Conservation (phyloP, 1,140 invertebrate genomes). For the Drosophila lowei region DNA sequence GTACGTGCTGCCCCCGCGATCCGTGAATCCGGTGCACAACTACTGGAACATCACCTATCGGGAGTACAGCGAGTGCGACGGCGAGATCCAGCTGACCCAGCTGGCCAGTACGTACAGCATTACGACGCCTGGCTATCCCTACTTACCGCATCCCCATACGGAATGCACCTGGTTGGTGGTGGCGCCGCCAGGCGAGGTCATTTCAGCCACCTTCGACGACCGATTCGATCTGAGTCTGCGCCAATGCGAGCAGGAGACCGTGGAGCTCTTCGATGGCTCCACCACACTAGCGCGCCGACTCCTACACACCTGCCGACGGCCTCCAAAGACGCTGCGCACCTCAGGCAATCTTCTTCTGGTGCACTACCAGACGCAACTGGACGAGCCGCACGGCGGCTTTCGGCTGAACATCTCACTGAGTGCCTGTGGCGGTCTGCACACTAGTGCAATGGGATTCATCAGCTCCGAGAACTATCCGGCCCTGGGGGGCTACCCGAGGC, state of each 20-base stretch:
- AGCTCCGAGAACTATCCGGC: slow-evolving; percentile 86
- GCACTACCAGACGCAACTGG: slow-evolving; percentile 88
- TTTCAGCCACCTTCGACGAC: slow-evolving; percentile 89
- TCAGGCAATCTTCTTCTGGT: slow-evolving; percentile 86
- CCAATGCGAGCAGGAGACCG: slow-evolving; percentile 87
- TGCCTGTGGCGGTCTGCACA: slow-evolving; percentile 86
- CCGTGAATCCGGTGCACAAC: rapidly evolving
- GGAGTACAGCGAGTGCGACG: slow-evolving; percentile 62
- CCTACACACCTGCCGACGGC: slow-evolving; percentile 86
- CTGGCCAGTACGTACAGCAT: slow-evolving; percentile 84
- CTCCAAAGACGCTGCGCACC: slow-evolving; percentile 84
- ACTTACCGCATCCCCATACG: slow-evolving; percentile 87
- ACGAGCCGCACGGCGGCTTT: slow-evolving; percentile 90
- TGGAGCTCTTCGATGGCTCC: slow-evolving; percentile 91
- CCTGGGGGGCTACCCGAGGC: slow-evolving; percentile 83
- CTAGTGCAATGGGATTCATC: slow-evolving; percentile 70
- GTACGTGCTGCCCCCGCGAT: slow-evolving; percentile 11
- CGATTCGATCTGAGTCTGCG: slow-evolving; percentile 87
- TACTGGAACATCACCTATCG: slow-evolving; percentile 70
- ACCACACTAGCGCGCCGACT: slow-evolving; percentile 86
- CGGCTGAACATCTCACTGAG: slow-evolving; percentile 88
- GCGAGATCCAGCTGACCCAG: slow-evolving; percentile 77
- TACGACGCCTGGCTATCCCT: slow-evolving; percentile 90
- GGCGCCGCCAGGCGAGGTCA: slow-evolving; percentile 87
- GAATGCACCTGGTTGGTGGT: slow-evolving; percentile 92